Base-by-base conservation (phyloP, 2,888 invertebrate genomes). In the Parthenolecanium corni region DNA sequence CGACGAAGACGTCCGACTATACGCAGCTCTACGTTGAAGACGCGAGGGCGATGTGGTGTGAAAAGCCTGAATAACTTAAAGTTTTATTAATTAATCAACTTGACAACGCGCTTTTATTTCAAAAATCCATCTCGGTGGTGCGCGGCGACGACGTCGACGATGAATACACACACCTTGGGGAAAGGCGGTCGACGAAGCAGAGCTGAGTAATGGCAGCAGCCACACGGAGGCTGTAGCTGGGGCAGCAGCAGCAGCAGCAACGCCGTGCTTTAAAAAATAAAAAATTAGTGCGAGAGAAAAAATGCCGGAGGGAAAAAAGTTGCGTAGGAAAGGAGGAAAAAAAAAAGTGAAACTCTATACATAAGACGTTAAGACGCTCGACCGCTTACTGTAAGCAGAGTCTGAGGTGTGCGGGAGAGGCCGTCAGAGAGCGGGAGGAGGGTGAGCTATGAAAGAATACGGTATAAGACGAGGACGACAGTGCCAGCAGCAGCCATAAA, bases 21-120 rank as follows among this genome's bases (percentile, higher is more conserved):
- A n/a, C n/a, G n/a, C n/a, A n/a, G n/a, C n/a, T n/a, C n/a, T n/a
- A n/a, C n/a, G n/a, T n/a, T n/a, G n/a, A n/a, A n/a, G n/a, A n/a
- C n/a, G 31, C 44, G 44, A 18, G 6, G 44, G 4, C 14, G 23
- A 49, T 21, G n/a, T n/a, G 46, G 16, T 24, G 21, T 47, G 61
- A 51, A 31, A 61, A 40, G 61, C 51, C 61, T 61, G 68, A 68
- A 68, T 68, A 69, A 69, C 68, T 68, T 68, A 66, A 69, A 69
- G 68, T 69, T 69, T 68, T 67, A 68, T 68, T 69, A 69, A 69
- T 69, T 69, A 69, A 69, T 69, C 69, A 69, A 68, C 67, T 69
- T 69, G 69, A 69, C 69, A 69, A 68, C 67, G 9, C 9, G 67
- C 67, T 68, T 69, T 68, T 69, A 69, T 69, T 66, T 66, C 66